phyloP scores from a whole-genome alignment of 1,140 invertebrate species.

The Bombus cullumanus region DNA sequence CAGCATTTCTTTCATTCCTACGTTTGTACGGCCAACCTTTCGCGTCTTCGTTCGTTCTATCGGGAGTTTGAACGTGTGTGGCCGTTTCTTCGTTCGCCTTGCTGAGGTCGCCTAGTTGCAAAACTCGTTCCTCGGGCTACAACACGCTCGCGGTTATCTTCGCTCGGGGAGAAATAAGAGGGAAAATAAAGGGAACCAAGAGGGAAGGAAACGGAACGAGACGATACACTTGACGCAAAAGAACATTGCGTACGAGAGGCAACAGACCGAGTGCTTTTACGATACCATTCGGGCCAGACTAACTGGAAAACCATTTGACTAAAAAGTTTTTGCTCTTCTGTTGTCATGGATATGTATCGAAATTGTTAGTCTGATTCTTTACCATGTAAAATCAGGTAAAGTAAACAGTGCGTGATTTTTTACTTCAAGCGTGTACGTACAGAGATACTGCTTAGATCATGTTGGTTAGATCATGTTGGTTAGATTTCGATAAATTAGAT shows the following conservation, averaged over 20 bases:
- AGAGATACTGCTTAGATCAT: too few species aligned
- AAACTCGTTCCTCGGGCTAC: slow-evolving; percentile 72
- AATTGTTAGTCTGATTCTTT: too few species aligned
- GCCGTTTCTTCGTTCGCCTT: slow-evolving; percentile 69
- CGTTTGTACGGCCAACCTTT: background rate
- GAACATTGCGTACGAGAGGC: background rate
- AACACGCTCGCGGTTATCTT: slow-evolving; percentile 51
- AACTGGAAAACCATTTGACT: background rate
- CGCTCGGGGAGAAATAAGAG: slow-evolving; percentile 26
- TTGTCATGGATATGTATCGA: background rate
- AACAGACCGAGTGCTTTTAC: background rate
- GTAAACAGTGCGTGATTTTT: too few species aligned
- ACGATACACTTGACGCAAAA: slow-evolving; percentile 29
- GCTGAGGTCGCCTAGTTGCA: slow-evolving; percentile 75
- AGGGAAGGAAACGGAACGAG: background rate
- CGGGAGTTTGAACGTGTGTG: background rate
- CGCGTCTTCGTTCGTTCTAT: slow-evolving; percentile 24
- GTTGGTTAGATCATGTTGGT: too few species aligned
- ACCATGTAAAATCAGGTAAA: too few species aligned
- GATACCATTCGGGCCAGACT: background rate
- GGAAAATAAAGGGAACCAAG: slow-evolving; percentile 28
- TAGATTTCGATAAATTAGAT: too few species aligned
- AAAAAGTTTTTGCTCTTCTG: background rate
- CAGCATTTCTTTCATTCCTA: too few species aligned
- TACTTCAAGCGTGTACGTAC: too few species aligned